phyloP scores from a whole-genome alignment of 2,888 invertebrate species.

The Kryphioiulus occultus region DNA sequence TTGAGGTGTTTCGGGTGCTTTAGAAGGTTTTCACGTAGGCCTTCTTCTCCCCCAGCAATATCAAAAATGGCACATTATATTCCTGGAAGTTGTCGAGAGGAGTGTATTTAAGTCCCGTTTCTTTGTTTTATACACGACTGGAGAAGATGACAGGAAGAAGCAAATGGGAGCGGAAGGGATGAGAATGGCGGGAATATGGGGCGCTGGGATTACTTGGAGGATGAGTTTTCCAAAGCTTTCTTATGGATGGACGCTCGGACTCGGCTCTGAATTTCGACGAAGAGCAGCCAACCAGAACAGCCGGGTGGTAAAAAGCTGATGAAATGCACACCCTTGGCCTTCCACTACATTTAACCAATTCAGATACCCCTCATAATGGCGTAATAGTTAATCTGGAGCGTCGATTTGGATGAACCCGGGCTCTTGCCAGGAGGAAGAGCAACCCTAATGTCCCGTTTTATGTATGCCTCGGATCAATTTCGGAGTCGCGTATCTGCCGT shows the following conservation, averaged over 20 bases:
- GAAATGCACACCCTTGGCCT: slow-evolving; percentile 20
- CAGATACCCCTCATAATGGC: slow-evolving; percentile 32
- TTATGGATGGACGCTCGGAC: not conserved
- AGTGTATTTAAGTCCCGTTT: not conserved
- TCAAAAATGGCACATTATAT: not conserved
- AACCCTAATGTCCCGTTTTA: not conserved
- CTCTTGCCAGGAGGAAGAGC: not conserved
- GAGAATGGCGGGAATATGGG: not conserved
- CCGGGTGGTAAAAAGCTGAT: not conserved
- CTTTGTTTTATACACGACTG: not conserved
- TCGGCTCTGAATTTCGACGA: not conserved
- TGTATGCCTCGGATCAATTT: not conserved
- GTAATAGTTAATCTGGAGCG: slow-evolving; percentile 41
- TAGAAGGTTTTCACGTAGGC: not conserved
- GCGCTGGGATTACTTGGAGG: not conserved
- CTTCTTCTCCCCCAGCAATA: not conserved
- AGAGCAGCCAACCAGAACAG: slow-evolving; percentile 5
- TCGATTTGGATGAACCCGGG: slow-evolving; percentile 5
- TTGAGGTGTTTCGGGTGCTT: not conserved
- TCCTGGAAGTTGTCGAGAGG: not conserved
- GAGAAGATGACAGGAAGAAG: not conserved
- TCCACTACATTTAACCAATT: slow-evolving; percentile 44
- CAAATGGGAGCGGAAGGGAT: not conserved
- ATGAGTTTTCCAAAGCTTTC: not conserved
- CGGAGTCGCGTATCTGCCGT: not conserved